Evolutionary conservation across 2,888 invertebrate genomes (phyloP), one percentile per base, ranked within the genome.

Genomic region (Drosophila anceps): DNA sequence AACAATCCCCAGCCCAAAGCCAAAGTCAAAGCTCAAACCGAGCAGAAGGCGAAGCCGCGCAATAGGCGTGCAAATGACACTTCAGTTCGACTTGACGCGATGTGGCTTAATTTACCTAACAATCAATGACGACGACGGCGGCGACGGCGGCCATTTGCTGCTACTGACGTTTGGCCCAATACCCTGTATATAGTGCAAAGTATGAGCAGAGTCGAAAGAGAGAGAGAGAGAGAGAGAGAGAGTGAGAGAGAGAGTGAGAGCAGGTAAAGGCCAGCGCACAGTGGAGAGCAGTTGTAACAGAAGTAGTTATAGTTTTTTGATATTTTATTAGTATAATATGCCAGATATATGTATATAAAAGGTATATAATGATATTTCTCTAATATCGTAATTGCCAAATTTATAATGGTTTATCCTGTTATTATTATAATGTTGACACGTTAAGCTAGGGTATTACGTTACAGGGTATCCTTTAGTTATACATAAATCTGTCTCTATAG

Each of bases 91-190:
- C 20, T 27, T 31, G 35, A 18, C 27, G 37, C 58, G 35, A 15
- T 20, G 43, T 43, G 57, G 44, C 54, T 60, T 35, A 60, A 55
- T 55, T 61, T 29, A 61, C 57, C 60, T 41, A 15, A 61, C 60
- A 54, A 61, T 61, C 57, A 55, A 61, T 55, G 60, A 55, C 7
- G 57, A 18, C 8, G 59, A 20, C 20, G n/a, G n/a, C n/a, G n/a
- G n/a, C n/a, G n/a, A n/a, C 7, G 57, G 27, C 8, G 59, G 31
- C 20, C n/a, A n/a, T 44, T 5, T 29, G 13, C 37, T 37, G 59
- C 39, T n/a, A 2, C 20, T 61, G 55, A 39, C 48, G 48, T 29
- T 37, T 15, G 10, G n/a, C 10, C 35, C 18, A 37, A 61, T 54
- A 61, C 60, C 60, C 31, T 55, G 9, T 12, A 39, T 1, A n/a